Base-by-base conservation (phyloP, 2,797 vertebrate genomes). In the Coilia nasus region DNA sequence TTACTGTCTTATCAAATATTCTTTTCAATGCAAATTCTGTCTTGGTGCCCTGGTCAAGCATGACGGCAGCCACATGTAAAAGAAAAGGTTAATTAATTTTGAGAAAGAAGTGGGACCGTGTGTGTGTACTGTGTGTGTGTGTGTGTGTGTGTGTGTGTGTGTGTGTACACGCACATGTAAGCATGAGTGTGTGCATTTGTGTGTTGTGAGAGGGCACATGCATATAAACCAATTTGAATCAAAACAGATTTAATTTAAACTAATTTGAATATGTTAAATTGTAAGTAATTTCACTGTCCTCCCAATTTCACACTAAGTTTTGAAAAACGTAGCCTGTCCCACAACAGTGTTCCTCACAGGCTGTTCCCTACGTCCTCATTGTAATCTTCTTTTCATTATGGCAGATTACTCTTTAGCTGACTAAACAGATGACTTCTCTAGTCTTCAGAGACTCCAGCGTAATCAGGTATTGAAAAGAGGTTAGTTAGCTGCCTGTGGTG, bases 261-360 rank as follows among this genome's bases (percentile, higher is more conserved):
- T 78, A 41, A 78, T 78, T 78, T 78, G 71, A 78, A 78, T 78
- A 78, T 44, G 31, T 78, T 78, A 19, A 78, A 44, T 78, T 78
- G 71, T 78, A 35, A 78, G 35, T 78, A 78, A 44, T 78, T 17
- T 31, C 31, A 41, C 71, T 78, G 71, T 78, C 71, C 71, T 78
- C 35, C 35, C 71, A 44, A 78, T 78, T 78, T 78, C 71, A 78
- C 44, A 41, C 31, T 78, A 21, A 0, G 71, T 78, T 25, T 41
- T 78, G 71, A 78, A 21, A 9, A 78, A 44, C 31, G 11, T 5
- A 17, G 31, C 35, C 14, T 15, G 14, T 41, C 50, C 50, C 50
- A 54, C 11, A 78, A 31, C 71, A 19, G 15, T 0, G 15, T 78
- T 19, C 17, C 35, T 44, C 71, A 12, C 4, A 54, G 35, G 35